Percentiles rank a stretch among this genome's conserved stretches.
Evolutionary conservation across 2,113 vertebrate species (phyloP).

Genomic region (Nesogale talazaci): DNA sequence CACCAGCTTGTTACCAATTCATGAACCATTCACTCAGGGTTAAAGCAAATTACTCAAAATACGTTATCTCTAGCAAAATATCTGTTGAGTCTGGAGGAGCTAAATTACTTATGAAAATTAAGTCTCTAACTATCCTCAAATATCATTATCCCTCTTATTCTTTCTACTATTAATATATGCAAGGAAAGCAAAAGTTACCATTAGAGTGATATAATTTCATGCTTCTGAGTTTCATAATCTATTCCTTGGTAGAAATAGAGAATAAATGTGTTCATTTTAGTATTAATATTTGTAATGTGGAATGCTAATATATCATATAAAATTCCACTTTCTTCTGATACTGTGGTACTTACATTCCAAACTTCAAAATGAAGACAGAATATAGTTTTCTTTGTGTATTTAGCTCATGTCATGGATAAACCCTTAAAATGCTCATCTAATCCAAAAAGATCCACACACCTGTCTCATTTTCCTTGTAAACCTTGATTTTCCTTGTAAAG

Average conservation of each 20-base stretch:
- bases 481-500: constrained; percentile 24
- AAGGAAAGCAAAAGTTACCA: constrained; percentile 48
- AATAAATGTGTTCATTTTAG: constrained; percentile 25
- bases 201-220: background rate
- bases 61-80: constrained; percentile 33
- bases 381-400: constrained; percentile 10
- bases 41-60: constrained; percentile 21
- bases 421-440: background rate
- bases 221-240: constrained; percentile 20
- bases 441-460: background rate
- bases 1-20: background rate
- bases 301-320: constrained; percentile 30
- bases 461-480: background rate
- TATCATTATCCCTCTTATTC: background rate
- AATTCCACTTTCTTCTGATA: background rate
- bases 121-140: constrained; percentile 33
- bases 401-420: background rate
- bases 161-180: background rate
- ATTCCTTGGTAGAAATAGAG: constrained; percentile 18
- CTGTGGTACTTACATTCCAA: background rate
- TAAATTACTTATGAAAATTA: constrained; percentile 41
- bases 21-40: background rate
- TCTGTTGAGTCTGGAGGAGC: constrained; percentile 8
- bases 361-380: constrained; percentile 40
- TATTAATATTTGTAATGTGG: constrained; percentile 40